Conservation (phyloP, 1,140 invertebrate genomes). For the Drosophila arizonae region DNA sequence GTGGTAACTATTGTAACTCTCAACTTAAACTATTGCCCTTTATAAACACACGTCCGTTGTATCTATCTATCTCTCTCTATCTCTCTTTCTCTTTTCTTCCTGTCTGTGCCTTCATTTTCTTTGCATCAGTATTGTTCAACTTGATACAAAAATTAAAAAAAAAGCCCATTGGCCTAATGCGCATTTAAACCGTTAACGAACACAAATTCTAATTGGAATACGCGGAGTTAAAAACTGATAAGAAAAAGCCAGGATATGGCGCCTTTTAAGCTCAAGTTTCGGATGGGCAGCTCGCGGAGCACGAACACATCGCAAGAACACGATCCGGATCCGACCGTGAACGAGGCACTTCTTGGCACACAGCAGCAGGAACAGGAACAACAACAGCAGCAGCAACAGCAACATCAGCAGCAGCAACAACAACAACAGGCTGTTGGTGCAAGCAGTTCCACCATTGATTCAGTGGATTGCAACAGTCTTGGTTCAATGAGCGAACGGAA, state of each 20-base stretch:
- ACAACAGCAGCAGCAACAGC: constrained; percentile 40
- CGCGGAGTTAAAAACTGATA: not conserved
- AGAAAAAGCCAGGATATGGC: constrained; percentile 51
- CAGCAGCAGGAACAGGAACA: constrained; percentile 48
- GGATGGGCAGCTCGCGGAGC: constrained; percentile 82
- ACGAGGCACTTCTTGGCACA: constrained; percentile 71
- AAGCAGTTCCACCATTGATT: constrained; percentile 80
- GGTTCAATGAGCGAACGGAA: constrained; percentile 77
- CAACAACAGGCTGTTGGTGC: constrained; percentile 67
- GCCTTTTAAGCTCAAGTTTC: constrained; percentile 82
- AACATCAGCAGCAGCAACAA: constrained; percentile 41
- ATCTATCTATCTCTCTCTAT: constrained; percentile 16
- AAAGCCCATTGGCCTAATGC: constrained; percentile 40
- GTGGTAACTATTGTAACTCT: constrained; percentile 33
- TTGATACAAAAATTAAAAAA: constrained; percentile 29
- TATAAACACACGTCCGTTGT: constrained; percentile 16
- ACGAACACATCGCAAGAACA: constrained; percentile 82
- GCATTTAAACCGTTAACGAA: constrained; percentile 42
- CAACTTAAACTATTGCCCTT: constrained; percentile 20
- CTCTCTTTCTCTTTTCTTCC: constrained; percentile 17
- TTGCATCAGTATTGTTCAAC: constrained; percentile 50
- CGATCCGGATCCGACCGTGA: constrained; percentile 79
- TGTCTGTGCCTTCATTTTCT: constrained; percentile 33
- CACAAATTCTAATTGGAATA: constrained; percentile 7
- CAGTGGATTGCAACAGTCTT: constrained; percentile 76